A percentile compares a stretch with the other conserved stretches of the same genome.
Evolutionary conservation across 2,797 vertebrate species (phyloP).

Genomic region (Lepilemur ruficaudatus): DNA sequence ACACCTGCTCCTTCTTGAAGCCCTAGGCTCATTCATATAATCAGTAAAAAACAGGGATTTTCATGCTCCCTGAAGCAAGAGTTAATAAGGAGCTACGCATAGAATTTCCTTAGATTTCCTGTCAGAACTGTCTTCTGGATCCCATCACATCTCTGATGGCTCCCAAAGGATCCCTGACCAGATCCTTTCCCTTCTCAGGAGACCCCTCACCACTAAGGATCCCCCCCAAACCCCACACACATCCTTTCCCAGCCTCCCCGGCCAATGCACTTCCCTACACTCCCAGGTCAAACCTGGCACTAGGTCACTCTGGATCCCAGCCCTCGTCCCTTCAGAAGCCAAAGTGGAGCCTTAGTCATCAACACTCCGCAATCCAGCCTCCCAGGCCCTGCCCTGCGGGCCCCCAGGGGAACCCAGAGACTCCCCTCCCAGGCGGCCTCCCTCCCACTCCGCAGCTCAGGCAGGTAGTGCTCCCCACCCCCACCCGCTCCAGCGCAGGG

Average conservation of each 20-base stretch:
- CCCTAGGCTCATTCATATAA: conserved; percentile 33
- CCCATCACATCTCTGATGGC: background rate
- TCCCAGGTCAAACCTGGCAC: background rate
- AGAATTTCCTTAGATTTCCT: conserved; percentile 50
- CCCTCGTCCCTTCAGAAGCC: conserved; percentile 32
- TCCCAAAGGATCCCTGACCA: conserved; percentile 2
- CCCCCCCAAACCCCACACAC: background rate
- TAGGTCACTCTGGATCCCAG: conserved; percentile 6
- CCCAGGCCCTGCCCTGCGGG: background rate
- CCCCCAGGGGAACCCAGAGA: conserved; percentile 1
- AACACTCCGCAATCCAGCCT: background rate
- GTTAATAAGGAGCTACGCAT: conserved; percentile 40
- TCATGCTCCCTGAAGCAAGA: conserved; percentile 62
- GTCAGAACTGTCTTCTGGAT: conserved; percentile 47
- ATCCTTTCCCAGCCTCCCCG: background rate
- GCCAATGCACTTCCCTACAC: background rate
- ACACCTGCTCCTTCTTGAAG: conserved; percentile 40
- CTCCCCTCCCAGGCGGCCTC: background rate
- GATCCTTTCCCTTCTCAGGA: background rate
- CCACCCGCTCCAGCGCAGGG: conserved; percentile 19
- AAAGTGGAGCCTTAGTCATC: conserved; percentile 24
- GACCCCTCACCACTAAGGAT: background rate
- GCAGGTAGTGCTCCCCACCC: conserved; percentile 19
- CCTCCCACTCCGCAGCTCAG: background rate
- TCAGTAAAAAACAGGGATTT: conserved; percentile 52